These are phyloP conservation scores for Thera obeliscata DNA, from an alignment of 2,888 invertebrate genomes.

Conservation along the genomic window DNA sequence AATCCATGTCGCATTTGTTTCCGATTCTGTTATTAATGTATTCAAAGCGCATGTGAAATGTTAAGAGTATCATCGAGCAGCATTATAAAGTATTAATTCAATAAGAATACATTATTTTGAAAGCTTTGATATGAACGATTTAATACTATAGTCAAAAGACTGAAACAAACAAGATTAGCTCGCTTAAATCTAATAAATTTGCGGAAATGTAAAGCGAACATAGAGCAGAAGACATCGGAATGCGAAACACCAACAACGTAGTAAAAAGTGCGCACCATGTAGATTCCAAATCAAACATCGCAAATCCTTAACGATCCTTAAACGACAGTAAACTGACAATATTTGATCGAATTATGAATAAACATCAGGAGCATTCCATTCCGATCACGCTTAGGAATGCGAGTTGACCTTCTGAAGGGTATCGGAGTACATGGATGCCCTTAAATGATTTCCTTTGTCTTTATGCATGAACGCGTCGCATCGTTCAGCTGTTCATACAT, in stretches of 20 bases:
- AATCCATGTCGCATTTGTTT: too few species aligned
- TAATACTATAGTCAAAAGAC: background rate
- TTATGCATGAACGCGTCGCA: slow-evolving; percentile 44
- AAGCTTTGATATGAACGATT: too few species aligned
- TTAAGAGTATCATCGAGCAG: too few species aligned
- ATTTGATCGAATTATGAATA: slow-evolving; percentile 44
- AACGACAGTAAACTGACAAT: slow-evolving; percentile 35
- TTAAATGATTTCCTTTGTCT: slow-evolving; percentile 56
- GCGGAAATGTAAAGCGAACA: too few species aligned
- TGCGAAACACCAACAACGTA: slow-evolving; percentile 27
- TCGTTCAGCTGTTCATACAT: slow-evolving; percentile 19
- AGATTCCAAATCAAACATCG: slow-evolving; percentile 43
- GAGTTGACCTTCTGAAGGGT: slow-evolving; percentile 59
- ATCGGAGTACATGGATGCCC: slow-evolving; percentile 44
- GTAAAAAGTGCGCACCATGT: slow-evolving; percentile 34
- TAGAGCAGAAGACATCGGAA: slow-evolving; percentile 14
- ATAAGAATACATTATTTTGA: too few species aligned
- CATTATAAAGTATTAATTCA: too few species aligned
- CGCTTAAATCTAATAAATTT: background rate
- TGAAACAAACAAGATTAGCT: slow-evolving; percentile 1
- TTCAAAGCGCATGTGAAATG: too few species aligned
- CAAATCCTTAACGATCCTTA: slow-evolving; percentile 39
- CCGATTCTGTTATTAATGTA: too few species aligned
- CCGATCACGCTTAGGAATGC: slow-evolving; percentile 51
- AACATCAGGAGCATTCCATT: slow-evolving; percentile 38